Evolutionary conservation across 1,140 invertebrate genomes (phyloP).

Genomic region (Centruroides vittatus): DNA sequence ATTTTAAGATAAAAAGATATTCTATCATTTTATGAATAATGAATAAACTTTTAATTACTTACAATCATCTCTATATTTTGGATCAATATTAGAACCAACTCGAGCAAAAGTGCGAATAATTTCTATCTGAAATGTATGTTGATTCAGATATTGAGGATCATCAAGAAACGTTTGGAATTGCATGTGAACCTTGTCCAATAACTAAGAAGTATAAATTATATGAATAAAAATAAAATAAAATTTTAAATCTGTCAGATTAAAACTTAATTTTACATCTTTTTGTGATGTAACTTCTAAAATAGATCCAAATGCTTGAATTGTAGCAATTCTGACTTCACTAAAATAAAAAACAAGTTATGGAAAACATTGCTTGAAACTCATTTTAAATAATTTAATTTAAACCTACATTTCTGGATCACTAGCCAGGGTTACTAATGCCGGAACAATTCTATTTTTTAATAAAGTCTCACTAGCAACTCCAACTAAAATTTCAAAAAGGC

Average conservation of each 20-base stretch:
- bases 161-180: slow-evolving; percentile 50
- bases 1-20: no score
- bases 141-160: slow-evolving; percentile 35
- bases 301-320: slow-evolving; percentile 45
- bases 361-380: neutral
- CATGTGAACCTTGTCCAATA: slow-evolving; percentile 51
- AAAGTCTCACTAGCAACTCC: slow-evolving; percentile 39
- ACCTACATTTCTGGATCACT: slow-evolving; percentile 52
- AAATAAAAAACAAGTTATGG: slow-evolving; percentile 19
- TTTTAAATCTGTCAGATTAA: neutral
- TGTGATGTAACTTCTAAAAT: slow-evolving; percentile 43
- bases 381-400: neutral
- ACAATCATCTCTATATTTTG: slow-evolving; percentile 36
- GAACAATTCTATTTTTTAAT: slow-evolving; percentile 42
- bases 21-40: no score
- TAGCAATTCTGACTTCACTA: slow-evolving; percentile 45
- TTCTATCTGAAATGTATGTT: slow-evolving; percentile 30
- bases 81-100: slow-evolving; percentile 32
- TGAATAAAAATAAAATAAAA: neutral
- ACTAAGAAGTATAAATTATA: slow-evolving; percentile 26
- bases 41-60: slow-evolving; percentile 18
- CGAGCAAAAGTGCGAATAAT: slow-evolving; percentile 31
- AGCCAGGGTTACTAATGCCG: slow-evolving; percentile 52
- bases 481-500: slow-evolving; percentile 43
- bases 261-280: slow-evolving; percentile 28